Percentiles rank a stretch among this genome's conserved stretches.
Evolutionary conservation across 2,888 invertebrate genomes (phyloP).

Genomic region (Sesia apiformis): DNA sequence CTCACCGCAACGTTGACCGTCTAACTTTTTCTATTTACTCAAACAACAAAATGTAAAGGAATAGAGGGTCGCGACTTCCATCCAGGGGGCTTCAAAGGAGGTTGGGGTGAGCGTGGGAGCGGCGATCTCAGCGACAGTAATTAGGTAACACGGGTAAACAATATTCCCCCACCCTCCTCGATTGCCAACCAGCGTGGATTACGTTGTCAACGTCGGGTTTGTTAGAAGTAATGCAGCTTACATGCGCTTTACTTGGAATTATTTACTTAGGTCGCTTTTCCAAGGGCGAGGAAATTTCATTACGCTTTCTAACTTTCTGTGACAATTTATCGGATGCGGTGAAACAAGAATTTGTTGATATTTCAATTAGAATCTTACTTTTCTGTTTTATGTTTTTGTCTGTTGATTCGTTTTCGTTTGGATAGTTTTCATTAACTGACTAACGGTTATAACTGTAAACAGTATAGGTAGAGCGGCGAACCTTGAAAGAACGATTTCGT

Average conservation of each 20-base stretch:
- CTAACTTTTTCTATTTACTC: too few species aligned
- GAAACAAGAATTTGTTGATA: too few species aligned
- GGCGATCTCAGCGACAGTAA: conserved; percentile 38
- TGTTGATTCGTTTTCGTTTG: too few species aligned
- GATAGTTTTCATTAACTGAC: too few species aligned
- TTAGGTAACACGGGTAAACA: conserved; percentile 41
- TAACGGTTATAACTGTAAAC: too few species aligned
- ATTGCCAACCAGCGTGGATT: conserved; percentile 11
- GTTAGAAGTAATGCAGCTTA: background rate
- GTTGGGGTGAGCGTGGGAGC: conserved; percentile 44
- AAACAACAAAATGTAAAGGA: background rate
- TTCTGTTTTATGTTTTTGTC: too few species aligned
- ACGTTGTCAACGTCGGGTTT: background rate
- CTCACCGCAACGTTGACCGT: too few species aligned
- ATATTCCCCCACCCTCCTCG: conserved; percentile 19
- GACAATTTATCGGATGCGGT: too few species aligned
- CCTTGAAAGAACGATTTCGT: background rate
- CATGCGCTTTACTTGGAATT: background rate
- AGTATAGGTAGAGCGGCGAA: too few species aligned
- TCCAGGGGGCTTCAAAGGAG: background rate
- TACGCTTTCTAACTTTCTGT: background rate
- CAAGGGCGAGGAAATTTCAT: background rate
- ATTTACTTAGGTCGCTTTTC: background rate
- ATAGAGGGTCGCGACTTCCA: background rate
- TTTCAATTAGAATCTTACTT: too few species aligned